Percentiles rank a stretch among this genome's conserved stretches.
Evolutionary conservation across 2,113 vertebrate genomes (phyloP).

Genomic region (Sinocyclocheilus rhinocerous): DNA sequence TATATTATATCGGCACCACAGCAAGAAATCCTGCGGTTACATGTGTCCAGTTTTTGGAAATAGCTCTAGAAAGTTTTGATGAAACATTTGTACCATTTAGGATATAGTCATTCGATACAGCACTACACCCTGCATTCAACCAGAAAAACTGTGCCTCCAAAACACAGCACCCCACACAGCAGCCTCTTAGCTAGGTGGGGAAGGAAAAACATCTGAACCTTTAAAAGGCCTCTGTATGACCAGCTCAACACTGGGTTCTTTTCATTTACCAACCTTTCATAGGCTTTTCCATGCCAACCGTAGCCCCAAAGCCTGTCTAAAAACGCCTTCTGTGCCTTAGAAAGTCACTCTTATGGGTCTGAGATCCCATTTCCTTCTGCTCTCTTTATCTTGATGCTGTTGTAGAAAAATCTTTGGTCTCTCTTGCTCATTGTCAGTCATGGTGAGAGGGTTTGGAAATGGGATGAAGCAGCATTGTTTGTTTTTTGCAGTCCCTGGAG

Average conservation of each 20-base stretch:
- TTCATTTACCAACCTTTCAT: slow-evolving; percentile 40
- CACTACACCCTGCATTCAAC: slow-evolving; percentile 10
- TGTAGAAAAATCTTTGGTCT: not conserved
- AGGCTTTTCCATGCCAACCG: slow-evolving; percentile 22
- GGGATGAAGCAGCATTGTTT: not conserved
- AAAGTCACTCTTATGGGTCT: not conserved
- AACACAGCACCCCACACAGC: slow-evolving; percentile 35
- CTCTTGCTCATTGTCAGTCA: not conserved
- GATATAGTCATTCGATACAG: not conserved
- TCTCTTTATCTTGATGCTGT: slow-evolving; percentile 14
- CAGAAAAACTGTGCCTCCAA: slow-evolving; percentile 1
- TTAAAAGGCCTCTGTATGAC: slow-evolving; percentile 58
- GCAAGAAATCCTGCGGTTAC: not conserved
- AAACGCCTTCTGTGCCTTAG: not conserved
- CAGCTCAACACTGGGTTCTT: slow-evolving; percentile 49
- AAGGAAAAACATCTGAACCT: slow-evolving; percentile 55
- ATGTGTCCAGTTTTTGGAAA: not conserved
- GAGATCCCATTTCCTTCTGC: slow-evolving; percentile 8
- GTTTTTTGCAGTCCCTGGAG: not conserved
- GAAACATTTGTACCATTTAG: not conserved
- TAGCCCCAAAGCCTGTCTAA: slow-evolving; percentile 28
- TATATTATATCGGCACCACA: not conserved
- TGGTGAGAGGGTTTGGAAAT: not conserved
- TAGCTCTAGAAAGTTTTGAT: not conserved
- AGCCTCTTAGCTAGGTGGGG: slow-evolving; percentile 43